Conservation (phyloP, 2,797 vertebrate species). For the Taeniopygia guttata region DNA sequence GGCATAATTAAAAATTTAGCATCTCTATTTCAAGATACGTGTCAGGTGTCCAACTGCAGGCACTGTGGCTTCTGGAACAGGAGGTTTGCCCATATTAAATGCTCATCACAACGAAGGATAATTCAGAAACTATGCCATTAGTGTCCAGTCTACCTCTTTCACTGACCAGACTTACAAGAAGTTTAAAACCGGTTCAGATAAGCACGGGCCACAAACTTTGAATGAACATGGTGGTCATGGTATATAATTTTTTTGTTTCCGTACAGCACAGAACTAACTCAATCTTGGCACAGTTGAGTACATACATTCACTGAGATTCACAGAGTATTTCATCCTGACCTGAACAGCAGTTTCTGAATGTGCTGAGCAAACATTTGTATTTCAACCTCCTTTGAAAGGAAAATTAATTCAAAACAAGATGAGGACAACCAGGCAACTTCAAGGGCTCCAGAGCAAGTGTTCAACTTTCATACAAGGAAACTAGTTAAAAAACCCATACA, state of each 20-base stretch:
- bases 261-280: background rate
- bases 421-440: background rate
- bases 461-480: background rate
- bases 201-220: background rate
- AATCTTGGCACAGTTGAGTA: background rate
- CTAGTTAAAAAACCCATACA: background rate
- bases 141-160: background rate
- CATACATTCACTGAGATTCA: background rate
- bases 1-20: background rate
- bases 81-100: background rate
- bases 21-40: background rate
- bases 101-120: background rate
- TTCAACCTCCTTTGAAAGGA: background rate
- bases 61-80: background rate
- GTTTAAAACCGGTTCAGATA: background rate
- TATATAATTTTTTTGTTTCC: background rate
- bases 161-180: background rate
- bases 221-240: background rate
- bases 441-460: background rate
- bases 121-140: background rate
- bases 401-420: background rate
- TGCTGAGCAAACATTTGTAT: background rate
- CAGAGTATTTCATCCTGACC: background rate
- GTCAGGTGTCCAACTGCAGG: background rate
- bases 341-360: background rate